phyloP scores from a whole-genome alignment of 2,113 vertebrate species.

The Euleptes europaea region DNA sequence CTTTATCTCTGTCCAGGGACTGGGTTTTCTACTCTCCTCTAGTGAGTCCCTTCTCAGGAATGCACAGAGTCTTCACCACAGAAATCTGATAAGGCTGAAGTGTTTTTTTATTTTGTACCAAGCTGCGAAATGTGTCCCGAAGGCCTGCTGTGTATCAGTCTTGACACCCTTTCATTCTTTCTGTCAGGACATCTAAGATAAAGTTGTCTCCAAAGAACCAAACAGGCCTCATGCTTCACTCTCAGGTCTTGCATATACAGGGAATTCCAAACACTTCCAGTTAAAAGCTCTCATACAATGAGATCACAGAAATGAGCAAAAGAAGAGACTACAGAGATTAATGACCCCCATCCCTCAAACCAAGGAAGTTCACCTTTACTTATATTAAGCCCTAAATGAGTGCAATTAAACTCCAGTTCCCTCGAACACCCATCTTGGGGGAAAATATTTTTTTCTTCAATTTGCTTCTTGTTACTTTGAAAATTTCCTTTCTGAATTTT shows the following conservation, averaged over 20 bases:
- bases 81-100: conserved; percentile 27
- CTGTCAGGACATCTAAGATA: not conserved
- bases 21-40: not conserved
- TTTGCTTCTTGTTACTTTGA: too few species aligned
- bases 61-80: not conserved
- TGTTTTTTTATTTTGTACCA: conserved; percentile 32
- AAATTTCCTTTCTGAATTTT: too few species aligned
- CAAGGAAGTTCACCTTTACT: not conserved
- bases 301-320: fast-evolving
- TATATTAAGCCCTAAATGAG: not conserved
- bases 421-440: conserved; percentile 7
- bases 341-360: not conserved
- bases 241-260: not conserved
- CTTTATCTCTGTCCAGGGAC: conserved; percentile 7
- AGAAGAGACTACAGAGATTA: conserved; percentile 1
- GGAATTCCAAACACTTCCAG: conserved; percentile 5
- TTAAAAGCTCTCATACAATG: not conserved
- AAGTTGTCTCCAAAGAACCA: conserved; percentile 5
- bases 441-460: not conserved
- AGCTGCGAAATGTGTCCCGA: not conserved
- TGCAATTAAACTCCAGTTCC: conserved; percentile 4
- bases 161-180: conserved; percentile 45
- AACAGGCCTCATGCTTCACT: not conserved
- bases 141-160: conserved; percentile 33
- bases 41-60: conserved; percentile 31